Evolutionary conservation across 2,113 vertebrate genomes (phyloP), one percentile per base, ranked within the genome.

Genomic region (Ahaetulla prasina): DNA sequence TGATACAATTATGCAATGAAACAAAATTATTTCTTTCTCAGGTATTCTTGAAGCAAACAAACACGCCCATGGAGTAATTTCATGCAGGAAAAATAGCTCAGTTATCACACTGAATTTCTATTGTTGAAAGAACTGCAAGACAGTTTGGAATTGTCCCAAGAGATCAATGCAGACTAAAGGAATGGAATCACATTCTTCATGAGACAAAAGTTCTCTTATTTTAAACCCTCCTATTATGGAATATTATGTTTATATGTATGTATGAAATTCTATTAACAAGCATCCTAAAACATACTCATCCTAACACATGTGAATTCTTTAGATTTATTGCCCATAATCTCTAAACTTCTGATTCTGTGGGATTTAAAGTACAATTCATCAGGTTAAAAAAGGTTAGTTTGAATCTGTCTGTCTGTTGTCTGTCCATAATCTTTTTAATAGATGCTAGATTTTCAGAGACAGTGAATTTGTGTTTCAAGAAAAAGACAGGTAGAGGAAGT

Each of bases 401-500:
- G 16, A 80, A 80, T 80, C 35, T 43, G 18, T 39, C 74, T 39
- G 18, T 80, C 16, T 80, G 30, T 16, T 35, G 35, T 80, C 74
- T 22, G 74, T 96, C 88, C 63, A 91, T 10, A 88, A 50, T 35
- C 45, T 93, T 49, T 55, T 90, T 11, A 80, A 43, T 1, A 85
- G 91, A 68, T 88, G 85, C 52, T 90, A 14, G 49, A 92, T 88
- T 47, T 80, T 87, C 7, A 93, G 63, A 88, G 93, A 92, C 91
- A 43, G 12, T 16, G 95, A 49, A 92, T 95, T 90, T 90, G 93
- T 93, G 84, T 87, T 57, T 88, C 55, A 85, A 27, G 35, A 84
- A 86, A 90, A 94, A 22, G 90, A 3, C 84, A 35, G 50, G 1
- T n/a, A 30, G 11, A 94, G 92, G 49, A 57, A n/a, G 20, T 93